A percentile compares a stretch with the other conserved stretches of the same genome.
These are phyloP conservation scores for Aphidius colemani DNA, from an alignment of 2,888 invertebrate genomes.

Conservation along the genomic window DNA sequence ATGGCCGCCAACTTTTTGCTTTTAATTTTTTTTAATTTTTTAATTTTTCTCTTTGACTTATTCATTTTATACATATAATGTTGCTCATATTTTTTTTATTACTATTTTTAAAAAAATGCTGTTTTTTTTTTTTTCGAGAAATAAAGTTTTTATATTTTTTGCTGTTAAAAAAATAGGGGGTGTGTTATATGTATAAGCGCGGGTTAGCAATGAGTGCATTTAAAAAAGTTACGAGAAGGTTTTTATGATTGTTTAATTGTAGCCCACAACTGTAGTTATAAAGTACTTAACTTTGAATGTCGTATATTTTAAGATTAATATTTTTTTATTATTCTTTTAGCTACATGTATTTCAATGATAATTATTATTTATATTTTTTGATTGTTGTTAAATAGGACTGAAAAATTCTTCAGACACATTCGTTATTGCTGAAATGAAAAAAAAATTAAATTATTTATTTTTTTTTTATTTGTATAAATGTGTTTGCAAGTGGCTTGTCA, in stretches of 20 bases:
- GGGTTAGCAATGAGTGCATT: slow-evolving; percentile 36
- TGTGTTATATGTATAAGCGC: slow-evolving; percentile 20
- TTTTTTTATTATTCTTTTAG: neutral
- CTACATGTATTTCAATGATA: too few species aligned
- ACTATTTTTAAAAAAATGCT: too few species aligned
- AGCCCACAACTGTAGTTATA: slow-evolving; percentile 56
- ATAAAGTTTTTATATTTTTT: too few species aligned
- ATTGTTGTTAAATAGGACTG: neutral
- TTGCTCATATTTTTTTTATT: too few species aligned
- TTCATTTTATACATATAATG: too few species aligned
- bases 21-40: too few species aligned
- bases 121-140: too few species aligned
- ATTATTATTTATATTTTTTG: neutral
- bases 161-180: neutral
- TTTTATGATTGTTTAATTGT: slow-evolving; percentile 57
- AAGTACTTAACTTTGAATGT: slow-evolving; percentile 54
- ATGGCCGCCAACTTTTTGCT: too few species aligned
- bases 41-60: too few species aligned
- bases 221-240: slow-evolving; percentile 55
- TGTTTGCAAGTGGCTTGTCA: slow-evolving; percentile 35
- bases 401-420: neutral
- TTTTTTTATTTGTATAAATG: neutral
- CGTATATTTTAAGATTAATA: neutral
- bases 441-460: neutral
- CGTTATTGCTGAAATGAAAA: neutral